Base-by-base conservation (phyloP, 2,888 invertebrate species). In the Mycalesis mineus region DNA sequence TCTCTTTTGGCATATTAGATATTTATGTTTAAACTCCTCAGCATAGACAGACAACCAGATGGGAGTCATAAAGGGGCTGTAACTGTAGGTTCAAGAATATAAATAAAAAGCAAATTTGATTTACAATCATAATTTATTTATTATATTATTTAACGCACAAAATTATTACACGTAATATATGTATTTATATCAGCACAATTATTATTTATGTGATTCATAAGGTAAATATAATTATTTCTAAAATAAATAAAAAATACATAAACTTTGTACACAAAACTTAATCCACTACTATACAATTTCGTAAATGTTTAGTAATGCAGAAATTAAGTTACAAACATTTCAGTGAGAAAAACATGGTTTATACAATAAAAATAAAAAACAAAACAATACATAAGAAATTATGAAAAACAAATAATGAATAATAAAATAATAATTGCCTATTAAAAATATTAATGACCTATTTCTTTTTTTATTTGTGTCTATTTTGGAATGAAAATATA, bases 161-260 rank as follows among this genome's bases (percentile, higher is more conserved):
- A 52, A 36, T 37, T 14, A 55, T 31, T 31, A 39, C 14, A 17
- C 28, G n/a, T 22, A 42, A 36, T 28, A 48, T 52, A 17, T n/a
- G 8, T 33, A 22, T 15, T 11, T n/a, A 14, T 33, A 9, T 17
- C 17, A 9, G 9, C 33, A 41, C 33, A 45, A 31, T 47, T 44
- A 13, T 28, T 22, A 33, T 41, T 48, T 33, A 50, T 33, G 49
- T 42, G 11, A 42, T 36, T 41, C 37, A 17, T 7, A 33, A 17
- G 37, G 36, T 49, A 58, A 50, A 58, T 14, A 31, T 33, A 49
- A 44, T 41, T 4, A 22, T 22, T 22, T 14, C 52, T 60, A 48
- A 44, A 52, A 58, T 58, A 61, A 61, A 61, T 61, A 61, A 56
- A 57, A 61, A 58, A 58, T 53, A 52, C 41, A 45, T 37, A 54